Evolutionary conservation across 2,888 invertebrate species (phyloP), one percentile per base, ranked within the genome.

Genomic region (Euzophera pinguis): DNA sequence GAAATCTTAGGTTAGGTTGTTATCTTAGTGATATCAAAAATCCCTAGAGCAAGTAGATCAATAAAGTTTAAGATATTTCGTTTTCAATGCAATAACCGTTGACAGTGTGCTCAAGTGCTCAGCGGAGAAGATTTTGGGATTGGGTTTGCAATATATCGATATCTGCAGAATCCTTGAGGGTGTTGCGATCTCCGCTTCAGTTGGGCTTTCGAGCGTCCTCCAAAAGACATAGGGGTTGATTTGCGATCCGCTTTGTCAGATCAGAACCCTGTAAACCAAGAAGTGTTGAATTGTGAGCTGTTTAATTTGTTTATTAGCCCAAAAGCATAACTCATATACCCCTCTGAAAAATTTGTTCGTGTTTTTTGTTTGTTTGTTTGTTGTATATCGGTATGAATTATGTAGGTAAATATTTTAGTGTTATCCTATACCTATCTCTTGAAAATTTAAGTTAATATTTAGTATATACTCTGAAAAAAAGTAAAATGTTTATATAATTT

Each of bases 191-290:
- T 69, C 68, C 70, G 68, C 68, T 73, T 60, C 66, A 75, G 70
- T 78, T 67, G 64, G 61, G 62, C 63, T 60, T 63, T 75, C 61
- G 66, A 84, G 79, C 65, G 63, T 73, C 68, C 78, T 83, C 70
- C 63, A 78, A 22, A 22, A 71, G 61, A 63, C 65, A 62, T 65
- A 67, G 62, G 64, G 64, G 68, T 61, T 72, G 77, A 79, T 79
- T n/a, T 79, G 72, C 75, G 77, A 81, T 79, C 81, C 66, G 79
- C 82, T 75, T 73, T 78, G 77, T 79, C 78, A 81, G 73, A 68
- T 79, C 78, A 81, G 73, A 68, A 69, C 63, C 63, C 62, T 60
- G 56, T 59, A 67, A 62, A 64, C 68, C 71, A 68, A 68, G 73
- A 75, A 75, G 69, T 73, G 72, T 67, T 72, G 59, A 63, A 71